Evolutionary conservation across 1,140 invertebrate species (phyloP), one percentile per base, ranked within the genome.

Genomic region (Nautilus pompilius): DNA sequence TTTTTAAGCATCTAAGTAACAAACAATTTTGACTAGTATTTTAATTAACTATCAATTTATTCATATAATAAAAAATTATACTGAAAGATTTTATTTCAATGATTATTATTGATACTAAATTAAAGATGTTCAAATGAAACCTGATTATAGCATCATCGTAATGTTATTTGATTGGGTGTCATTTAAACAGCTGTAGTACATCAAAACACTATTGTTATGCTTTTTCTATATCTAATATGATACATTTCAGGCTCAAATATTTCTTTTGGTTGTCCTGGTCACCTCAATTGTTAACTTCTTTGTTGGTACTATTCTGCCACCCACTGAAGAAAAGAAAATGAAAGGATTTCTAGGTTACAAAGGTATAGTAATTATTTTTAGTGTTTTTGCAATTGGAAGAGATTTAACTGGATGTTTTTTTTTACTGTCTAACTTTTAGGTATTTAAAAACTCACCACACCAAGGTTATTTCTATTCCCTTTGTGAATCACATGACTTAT

Each of bases 311-410:
- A 86, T 96, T 33, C 86, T 97, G 22, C 93, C 95, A 0, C 93
- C 94, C 0, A 88, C 88, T 67, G 87, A 81, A n/a, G 72, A 85
- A 5, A 88, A 91, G 69, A 78, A 84, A 59, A 88, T 90, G 1
- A 89, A 91, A 82, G 96, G 96, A 32, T 96, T 96, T 73, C 80
- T 95, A 5, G 96, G 96, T 54, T 96, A 81, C 55, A 91, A 90
- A 72, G 82, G 93, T 96, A 79, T 71, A 66, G 13, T 53, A n/a
- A 53, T 22, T 17, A 17, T 26, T 13, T n/a, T 22, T 17, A 26
- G 10, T 17, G 13, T 41, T 41, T 41, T 41, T 41, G 13, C n/a
- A 41, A 41, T 41, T 15, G 13, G 13, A n/a, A 15, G 13, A 41
- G n/a, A 15, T 41, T 41, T 41, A 13, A 41, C n/a, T 15, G 13